Evolutionary conservation across 1,140 invertebrate species (phyloP), one percentile per base, ranked within the genome.

Genomic region (Periplaneta americana): DNA sequence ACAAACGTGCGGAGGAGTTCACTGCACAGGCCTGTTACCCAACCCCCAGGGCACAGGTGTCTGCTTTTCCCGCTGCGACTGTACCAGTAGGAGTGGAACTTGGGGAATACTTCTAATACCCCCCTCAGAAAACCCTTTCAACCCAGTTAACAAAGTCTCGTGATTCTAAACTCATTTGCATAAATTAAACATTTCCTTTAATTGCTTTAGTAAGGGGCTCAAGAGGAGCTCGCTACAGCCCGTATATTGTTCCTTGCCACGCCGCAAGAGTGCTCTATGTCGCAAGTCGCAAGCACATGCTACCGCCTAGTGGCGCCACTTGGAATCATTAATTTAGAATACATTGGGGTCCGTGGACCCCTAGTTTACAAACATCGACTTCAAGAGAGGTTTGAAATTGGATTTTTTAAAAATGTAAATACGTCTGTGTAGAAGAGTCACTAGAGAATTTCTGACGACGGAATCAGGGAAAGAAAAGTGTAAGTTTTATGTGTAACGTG

Each of bases 131-230:
- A 66, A 66, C 81, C 39, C 76, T 74, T 35, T 57, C 77, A 74
- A 74, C 76, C 57, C 79, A 80, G 80, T 80, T 80, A 80, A 80
- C 80, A 80, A 80, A 80, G 80, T 80, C 80, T 75, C 74, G 80
- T 79, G 75, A 82, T 82, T 79, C 81, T 78, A 82, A 82, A 78
- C 81, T 82, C 81, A 78, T 82, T 82, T 82, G 81, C 81, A 82
- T 82, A 82, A 82, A 82, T 82, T 82, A 82, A 82, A 82, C 81
- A 82, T 82, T 82, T 82, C 81, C 81, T 82, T 82, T 82, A 82
- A 82, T 82, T 82, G 81, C 81, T 78, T 82, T 78, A 79, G 80
- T 34, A 57, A 66, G 79, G 80, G 78, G 75, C 34, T 34, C 34
- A 36, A 36, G 32, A 76, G 75, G 75, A 76, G 75, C 48, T 66